Percentiles rank a stretch among this genome's conserved stretches.
phyloP scores from a whole-genome alignment of 2,888 invertebrate species.

The Pollenia angustigena region DNA sequence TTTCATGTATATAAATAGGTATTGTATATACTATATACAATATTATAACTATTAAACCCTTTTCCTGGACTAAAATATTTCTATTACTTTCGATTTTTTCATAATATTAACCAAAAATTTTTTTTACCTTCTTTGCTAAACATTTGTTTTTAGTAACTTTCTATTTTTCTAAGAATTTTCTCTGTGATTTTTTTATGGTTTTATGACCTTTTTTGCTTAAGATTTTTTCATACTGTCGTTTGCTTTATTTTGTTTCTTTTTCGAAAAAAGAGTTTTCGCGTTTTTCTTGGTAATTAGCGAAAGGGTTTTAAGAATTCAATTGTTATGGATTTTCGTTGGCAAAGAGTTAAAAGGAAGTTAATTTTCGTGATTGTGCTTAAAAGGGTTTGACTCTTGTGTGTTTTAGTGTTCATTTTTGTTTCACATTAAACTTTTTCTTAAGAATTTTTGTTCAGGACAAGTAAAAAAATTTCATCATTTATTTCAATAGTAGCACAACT shows the following conservation, averaged over 20 bases:
- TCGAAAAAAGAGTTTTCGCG: conserved; percentile 46
- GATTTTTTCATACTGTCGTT: conserved; percentile 2
- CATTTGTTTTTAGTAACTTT: not conserved
- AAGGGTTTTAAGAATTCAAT: conserved; percentile 42
- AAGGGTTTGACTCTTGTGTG: conserved; percentile 31
- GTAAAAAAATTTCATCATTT: conserved; percentile 33
- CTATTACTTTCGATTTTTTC: not conserved
- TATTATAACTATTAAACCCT: not conserved
- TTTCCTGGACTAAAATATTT: not conserved
- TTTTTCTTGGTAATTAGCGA: conserved; percentile 46
- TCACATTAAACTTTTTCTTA: not conserved
- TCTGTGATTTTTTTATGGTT: conserved; percentile 42
- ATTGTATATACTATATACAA: conserved; percentile 13
- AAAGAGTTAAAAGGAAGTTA: conserved; percentile 68
- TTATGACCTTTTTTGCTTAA: conserved; percentile 36
- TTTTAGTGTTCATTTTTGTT: not conserved
- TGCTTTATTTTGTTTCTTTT: not conserved
- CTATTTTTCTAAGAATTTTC: not conserved
- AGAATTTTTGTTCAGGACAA: conserved; percentile 5
- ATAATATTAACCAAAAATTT: conserved; percentile 42
- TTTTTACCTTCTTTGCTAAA: not conserved
- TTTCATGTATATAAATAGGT: not conserved
- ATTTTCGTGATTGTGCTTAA: conserved; percentile 35
- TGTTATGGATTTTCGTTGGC: not conserved
- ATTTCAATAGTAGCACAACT: not conserved